Percentiles rank a stretch among this genome's conserved stretches.
phyloP scores from a whole-genome alignment of 23 tunicate species.

The Corella eumyota region DNA sequence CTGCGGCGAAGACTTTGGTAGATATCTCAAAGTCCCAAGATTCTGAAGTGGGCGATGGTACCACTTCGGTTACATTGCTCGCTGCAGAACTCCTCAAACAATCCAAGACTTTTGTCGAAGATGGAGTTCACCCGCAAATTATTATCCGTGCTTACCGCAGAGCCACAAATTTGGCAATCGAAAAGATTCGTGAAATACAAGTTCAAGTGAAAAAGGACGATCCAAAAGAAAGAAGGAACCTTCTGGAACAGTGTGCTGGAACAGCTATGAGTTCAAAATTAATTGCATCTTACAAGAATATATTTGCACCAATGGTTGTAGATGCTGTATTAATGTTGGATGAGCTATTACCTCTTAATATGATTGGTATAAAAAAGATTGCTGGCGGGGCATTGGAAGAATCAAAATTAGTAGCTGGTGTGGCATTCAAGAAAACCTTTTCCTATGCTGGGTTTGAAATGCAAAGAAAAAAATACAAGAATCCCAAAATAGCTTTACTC shows the following conservation, averaged over 20 bases:
- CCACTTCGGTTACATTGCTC: slow-evolving; percentile 87
- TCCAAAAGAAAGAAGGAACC: slow-evolving; percentile 54
- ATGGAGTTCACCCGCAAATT: slow-evolving; percentile 95
- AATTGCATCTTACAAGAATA: slow-evolving; percentile 81
- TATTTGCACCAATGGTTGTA: slow-evolving; percentile 98
- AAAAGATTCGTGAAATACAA: slow-evolving; percentile 80
- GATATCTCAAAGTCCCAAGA: slow-evolving; percentile 98
- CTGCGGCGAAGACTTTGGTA: slow-evolving; percentile 95
- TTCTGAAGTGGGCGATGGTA: slow-evolving; percentile 98
- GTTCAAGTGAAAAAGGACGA: slow-evolving; percentile 70
- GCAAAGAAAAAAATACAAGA: slow-evolving; percentile 87
- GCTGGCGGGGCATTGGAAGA: slow-evolving; percentile 97
- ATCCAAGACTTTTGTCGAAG: slow-evolving; percentile 86
- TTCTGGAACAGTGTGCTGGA: slow-evolving; percentile 84
- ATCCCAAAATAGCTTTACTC: slow-evolving; percentile 87
- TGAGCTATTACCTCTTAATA: slow-evolving; percentile 89
- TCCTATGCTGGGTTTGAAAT: slow-evolving; percentile 98
- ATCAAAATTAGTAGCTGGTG: slow-evolving; percentile 88
- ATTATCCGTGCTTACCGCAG: slow-evolving; percentile 80
- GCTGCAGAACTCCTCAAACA: slow-evolving; percentile 91
- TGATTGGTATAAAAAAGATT: slow-evolving; percentile 98
- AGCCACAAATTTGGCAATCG: slow-evolving; percentile 83
- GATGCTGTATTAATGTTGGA: slow-evolving; percentile 80
- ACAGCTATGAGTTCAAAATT: slow-evolving; percentile 92
- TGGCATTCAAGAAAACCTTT: slow-evolving; percentile 95